Evolutionary conservation across 2,888 invertebrate genomes (phyloP).

Genomic region (Netelia virgata): DNA sequence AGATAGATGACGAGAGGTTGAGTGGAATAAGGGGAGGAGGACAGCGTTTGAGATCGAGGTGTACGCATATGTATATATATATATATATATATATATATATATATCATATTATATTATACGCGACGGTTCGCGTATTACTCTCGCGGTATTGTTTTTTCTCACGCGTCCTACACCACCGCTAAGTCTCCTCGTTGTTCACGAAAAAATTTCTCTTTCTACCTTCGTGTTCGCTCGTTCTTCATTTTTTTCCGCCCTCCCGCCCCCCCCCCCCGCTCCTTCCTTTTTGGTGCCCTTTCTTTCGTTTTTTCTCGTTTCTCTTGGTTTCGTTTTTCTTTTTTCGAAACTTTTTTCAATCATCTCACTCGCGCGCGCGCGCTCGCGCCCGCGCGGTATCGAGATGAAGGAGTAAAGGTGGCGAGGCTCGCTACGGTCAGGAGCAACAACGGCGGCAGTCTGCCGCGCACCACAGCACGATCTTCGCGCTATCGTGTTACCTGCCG

Average conservation of each 20-base stretch:
- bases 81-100: slow-evolving; percentile 42
- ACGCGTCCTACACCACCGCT: slow-evolving; percentile 57
- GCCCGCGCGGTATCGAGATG: slow-evolving; percentile 57
- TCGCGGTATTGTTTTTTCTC: slow-evolving; percentile 76
- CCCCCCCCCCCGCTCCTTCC: not conserved
- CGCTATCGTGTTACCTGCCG: slow-evolving; percentile 63
- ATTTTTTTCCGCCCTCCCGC: not conserved
- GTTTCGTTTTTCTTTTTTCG: slow-evolving; percentile 23
- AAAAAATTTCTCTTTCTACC: slow-evolving; percentile 68
- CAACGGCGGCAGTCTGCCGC: slow-evolving; percentile 58
- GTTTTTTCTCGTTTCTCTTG: slow-evolving; percentile 4
- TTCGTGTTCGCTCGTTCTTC: slow-evolving; percentile 6
- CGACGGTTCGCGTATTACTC: slow-evolving; percentile 67
- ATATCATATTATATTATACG: slow-evolving; percentile 54
- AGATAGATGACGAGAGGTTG: slow-evolving; percentile 47
- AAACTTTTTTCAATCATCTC: slow-evolving; percentile 44
- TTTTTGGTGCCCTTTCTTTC: slow-evolving; percentile 14
- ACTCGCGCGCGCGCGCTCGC: slow-evolving; percentile 43
- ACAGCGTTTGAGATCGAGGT: slow-evolving; percentile 52
- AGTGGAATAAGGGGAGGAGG: slow-evolving; percentile 48
- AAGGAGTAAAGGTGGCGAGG: slow-evolving; percentile 57
- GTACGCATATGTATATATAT: slow-evolving; percentile 25
- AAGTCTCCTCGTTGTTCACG: slow-evolving; percentile 64
- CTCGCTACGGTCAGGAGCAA: slow-evolving; percentile 31
- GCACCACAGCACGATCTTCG: slow-evolving; percentile 66